Conservation (phyloP, 2,113 vertebrate species). For the Cyprinodon tularosa region DNA sequence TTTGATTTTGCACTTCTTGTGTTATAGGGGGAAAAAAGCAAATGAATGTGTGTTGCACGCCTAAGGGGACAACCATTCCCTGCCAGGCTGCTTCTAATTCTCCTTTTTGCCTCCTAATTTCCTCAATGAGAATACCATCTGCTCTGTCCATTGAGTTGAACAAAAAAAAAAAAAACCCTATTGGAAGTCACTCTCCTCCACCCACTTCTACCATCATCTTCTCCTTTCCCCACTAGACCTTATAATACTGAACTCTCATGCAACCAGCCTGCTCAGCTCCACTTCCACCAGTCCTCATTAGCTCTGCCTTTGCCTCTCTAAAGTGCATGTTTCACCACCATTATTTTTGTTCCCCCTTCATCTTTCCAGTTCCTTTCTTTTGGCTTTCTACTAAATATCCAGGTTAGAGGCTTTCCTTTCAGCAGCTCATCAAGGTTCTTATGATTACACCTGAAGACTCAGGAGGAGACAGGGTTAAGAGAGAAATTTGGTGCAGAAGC, state of each 20-base stretch:
- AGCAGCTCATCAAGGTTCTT: slow-evolving; percentile 21
- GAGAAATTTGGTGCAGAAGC: slow-evolving; percentile 22
- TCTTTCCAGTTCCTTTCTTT: slow-evolving; percentile 34
- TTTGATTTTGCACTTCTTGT: slow-evolving; percentile 7
- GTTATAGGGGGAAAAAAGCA: slow-evolving; percentile 16
- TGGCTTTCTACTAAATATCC: slow-evolving; percentile 35
- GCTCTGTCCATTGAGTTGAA: slow-evolving; percentile 42
- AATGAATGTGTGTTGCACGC: slow-evolving; percentile 3
- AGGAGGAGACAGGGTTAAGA: slow-evolving; percentile 15
- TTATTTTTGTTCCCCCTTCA: slow-evolving; percentile 46
- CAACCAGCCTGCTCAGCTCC: slow-evolving; percentile 42
- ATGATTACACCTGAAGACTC: slow-evolving; percentile 49
- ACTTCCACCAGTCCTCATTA: slow-evolving; percentile 55
- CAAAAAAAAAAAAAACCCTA: slow-evolving; percentile 6
- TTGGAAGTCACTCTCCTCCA: slow-evolving; percentile 34
- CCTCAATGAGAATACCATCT: slow-evolving; percentile 76
- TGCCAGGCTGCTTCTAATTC: slow-evolving; percentile 49
- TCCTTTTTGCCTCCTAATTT: slow-evolving; percentile 57
- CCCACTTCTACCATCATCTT: slow-evolving; percentile 24
- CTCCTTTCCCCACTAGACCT: slow-evolving; percentile 29
- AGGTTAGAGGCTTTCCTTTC: slow-evolving; percentile 26
- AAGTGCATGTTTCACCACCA: slow-evolving; percentile 36
- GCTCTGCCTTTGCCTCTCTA: slow-evolving; percentile 41
- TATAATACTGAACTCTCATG: slow-evolving; percentile 54
- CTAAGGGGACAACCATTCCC: slow-evolving; percentile 40